These are phyloP conservation scores for Alloscopus bannaensis DNA, from an alignment of 2,888 invertebrate species.

Conservation along the genomic window DNA sequence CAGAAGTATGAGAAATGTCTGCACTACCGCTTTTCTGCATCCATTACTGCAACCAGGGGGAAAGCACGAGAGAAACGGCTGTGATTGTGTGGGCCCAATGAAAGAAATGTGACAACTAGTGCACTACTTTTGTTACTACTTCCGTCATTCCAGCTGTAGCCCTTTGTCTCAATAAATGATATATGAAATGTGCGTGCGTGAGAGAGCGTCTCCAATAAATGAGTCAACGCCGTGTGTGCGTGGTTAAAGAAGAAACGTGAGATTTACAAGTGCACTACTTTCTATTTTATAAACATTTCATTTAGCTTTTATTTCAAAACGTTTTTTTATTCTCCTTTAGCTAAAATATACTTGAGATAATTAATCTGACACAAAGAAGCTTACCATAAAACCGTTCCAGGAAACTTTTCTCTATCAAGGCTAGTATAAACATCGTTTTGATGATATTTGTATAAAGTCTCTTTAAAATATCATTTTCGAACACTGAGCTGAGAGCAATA, in stretches of 20 bases:
- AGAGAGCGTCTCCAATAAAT: conserved; percentile 14
- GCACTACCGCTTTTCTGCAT: neutral
- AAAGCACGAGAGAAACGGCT: neutral
- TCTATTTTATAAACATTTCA: conserved; percentile 22
- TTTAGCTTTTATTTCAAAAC: conserved; percentile 30
- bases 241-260: neutral
- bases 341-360: conserved; percentile 41
- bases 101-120: conserved; percentile 35
- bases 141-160: conserved; percentile 47
- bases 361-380: conserved; percentile 22
- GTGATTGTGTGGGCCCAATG: neutral
- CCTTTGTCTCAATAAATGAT: conserved; percentile 50
- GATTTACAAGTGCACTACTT: neutral
- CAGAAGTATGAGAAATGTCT: neutral
- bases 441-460: conserved; percentile 48
- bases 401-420: neutral
- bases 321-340: conserved; percentile 30
- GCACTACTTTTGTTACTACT: conserved; percentile 29
- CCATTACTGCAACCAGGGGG: neutral
- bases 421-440: conserved; percentile 14
- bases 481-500: conserved; percentile 52
- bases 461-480: conserved; percentile 50
- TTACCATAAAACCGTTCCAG: conserved; percentile 29
- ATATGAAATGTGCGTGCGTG: conserved; percentile 30
- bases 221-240: neutral